These are phyloP conservation scores for Brachyhypopomus gauderio DNA, from an alignment of 2,113 vertebrate genomes.

Conservation along the genomic window DNA sequence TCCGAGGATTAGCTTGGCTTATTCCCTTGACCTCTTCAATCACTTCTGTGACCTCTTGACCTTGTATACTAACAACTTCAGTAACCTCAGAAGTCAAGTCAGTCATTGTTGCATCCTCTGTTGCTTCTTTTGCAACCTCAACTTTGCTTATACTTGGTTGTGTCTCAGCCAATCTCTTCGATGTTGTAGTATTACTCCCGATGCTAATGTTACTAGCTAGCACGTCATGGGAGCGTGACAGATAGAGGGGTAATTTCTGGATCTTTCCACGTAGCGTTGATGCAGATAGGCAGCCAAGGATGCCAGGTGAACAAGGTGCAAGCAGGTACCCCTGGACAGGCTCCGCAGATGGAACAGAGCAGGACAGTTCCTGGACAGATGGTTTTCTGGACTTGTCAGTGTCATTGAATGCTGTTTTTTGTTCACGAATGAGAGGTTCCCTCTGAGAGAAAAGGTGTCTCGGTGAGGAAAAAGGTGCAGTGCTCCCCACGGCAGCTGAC, in stretches of 20 bases:
- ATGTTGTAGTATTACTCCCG: neutral
- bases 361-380: slow-evolving; percentile 45
- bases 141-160: neutral
- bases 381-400: slow-evolving; percentile 9
- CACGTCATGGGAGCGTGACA: slow-evolving; percentile 73
- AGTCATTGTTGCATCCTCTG: slow-evolving; percentile 32
- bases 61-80: slow-evolving; percentile 35
- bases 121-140: slow-evolving; percentile 31
- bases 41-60: slow-evolving; percentile 41
- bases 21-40: slow-evolving; percentile 44
- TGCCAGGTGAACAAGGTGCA: slow-evolving; percentile 55
- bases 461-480: neutral
- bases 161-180: slow-evolving; percentile 36
- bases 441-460: neutral
- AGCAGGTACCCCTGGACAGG: slow-evolving; percentile 59
- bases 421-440: neutral
- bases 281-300: slow-evolving; percentile 72
- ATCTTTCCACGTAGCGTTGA: slow-evolving; percentile 75
- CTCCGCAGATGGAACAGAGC: slow-evolving; percentile 13
- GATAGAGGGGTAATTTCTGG: slow-evolving; percentile 71
- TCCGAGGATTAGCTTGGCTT: slow-evolving; percentile 3
- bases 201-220: neutral
- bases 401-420: slow-evolving; percentile 6
- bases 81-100: neutral
- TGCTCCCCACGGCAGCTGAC: slow-evolving; percentile 22